These are phyloP conservation scores for Oplegnathus fasciatus DNA, from an alignment of 2,113 vertebrate species.

Conservation along the genomic window DNA sequence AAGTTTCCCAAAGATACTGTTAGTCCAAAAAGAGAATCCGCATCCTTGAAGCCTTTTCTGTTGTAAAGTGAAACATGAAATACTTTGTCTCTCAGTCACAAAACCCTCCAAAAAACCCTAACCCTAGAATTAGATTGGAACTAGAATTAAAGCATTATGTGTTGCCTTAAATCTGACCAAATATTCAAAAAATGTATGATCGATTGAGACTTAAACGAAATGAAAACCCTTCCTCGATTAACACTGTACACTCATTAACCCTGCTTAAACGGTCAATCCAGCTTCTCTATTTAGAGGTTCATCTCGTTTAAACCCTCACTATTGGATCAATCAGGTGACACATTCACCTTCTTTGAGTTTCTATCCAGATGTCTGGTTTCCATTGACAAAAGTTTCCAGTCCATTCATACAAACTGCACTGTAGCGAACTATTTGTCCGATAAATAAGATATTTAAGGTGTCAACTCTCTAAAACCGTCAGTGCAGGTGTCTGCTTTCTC, in stretches of 20 bases:
- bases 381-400: constrained; percentile 43
- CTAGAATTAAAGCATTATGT: not conserved
- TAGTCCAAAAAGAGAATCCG: too few species aligned
- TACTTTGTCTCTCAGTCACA: too few species aligned
- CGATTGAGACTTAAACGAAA: not conserved
- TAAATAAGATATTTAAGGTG: not conserved
- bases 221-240: not conserved
- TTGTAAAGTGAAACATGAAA: too few species aligned
- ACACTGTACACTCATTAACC: not conserved
- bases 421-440: not conserved
- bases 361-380: constrained; percentile 32
- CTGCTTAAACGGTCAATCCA: not conserved
- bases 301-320: not conserved
- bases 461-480: not conserved
- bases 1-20: too few species aligned
- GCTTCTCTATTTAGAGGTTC: constrained; percentile 18
- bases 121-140: not conserved
- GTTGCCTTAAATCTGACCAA: not conserved
- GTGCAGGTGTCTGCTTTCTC: constrained; percentile 15
- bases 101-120: not conserved
- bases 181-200: not conserved
- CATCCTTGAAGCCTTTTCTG: too few species aligned
- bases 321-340: constrained; percentile 31
- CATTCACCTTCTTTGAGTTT: not conserved
- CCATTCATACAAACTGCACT: not conserved